Evolutionary conservation across 2,797 vertebrate genomes (phyloP), one percentile per base, ranked within the genome.

Genomic region (Fistularia commersonii): DNA sequence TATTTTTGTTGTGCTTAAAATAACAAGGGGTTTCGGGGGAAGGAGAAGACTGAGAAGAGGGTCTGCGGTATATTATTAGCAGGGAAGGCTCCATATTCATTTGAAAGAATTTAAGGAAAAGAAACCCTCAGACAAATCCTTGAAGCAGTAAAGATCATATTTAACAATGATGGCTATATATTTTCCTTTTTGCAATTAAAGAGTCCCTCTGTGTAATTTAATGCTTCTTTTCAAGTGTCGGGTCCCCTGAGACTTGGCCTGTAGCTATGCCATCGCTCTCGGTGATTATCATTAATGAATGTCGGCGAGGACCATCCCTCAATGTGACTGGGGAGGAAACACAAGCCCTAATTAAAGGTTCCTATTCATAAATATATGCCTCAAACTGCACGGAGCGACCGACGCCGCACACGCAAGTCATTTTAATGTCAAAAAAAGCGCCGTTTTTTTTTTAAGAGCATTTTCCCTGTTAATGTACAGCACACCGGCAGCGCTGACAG

Each of bases 271-370:
- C 83, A 88, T 84, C 81, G 83, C 85, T 88, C 82, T 83, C 84
- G 87, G 83, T 88, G 87, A 88, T 88, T 87, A 88, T 88, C 87
- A 87, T 88, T 87, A 89, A 87, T 87, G 85, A 89, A 89, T 82
- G 84, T 85, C 83, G 80, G 81, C 67, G 78, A 85, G 76, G 85
- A 84, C 85, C 85, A 87, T 87, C 85, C 87, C 84, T 88, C 87
- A 87, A 83, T 83, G 80, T 87, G 87, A 87, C 84, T 85, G 67
- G 78, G 83, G 81, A 87, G 83, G 87, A 89, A 89, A 89, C 85
- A 86, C 79, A 74, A 70, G 82, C 81, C 83, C 84, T 87, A 87
- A 88, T 87, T 89, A 87, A 87, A 84, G 84, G 79, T 87, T 87
- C 85, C 87, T 87, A 89, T 87, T 89, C 87, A 87, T 87, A 88